Evolutionary conservation across 2,797 vertebrate genomes (phyloP), one percentile per base, ranked within the genome.

Genomic region (Neosilurus mollespiculum): DNA sequence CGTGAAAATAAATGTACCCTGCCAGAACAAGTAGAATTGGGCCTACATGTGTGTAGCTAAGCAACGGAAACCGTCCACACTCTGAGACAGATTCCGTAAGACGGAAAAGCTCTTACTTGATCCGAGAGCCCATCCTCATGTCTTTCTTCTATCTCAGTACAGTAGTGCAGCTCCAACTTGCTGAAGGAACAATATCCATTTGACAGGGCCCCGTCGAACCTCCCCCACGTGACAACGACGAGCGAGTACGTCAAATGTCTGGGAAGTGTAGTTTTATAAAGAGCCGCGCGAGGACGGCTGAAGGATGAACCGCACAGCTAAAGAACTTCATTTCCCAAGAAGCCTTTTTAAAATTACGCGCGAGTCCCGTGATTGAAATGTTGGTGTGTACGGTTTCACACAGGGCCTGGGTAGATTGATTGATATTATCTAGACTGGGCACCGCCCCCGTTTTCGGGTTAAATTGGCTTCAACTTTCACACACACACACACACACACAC

Each of bases 251-350:
- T 16, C 30, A 62, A 61, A 66, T 66, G 66, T 80, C 15, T 66
- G 78, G 78, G 78, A 66, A 16, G 20, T 80, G 78, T 66, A 80
- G 62, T 80, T 66, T 51, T 66, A 20, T 34, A 26, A 80, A 66
- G 24, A 26, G 15, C 49, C 9, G 30, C 24, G 0, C 15, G n/a
- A 53, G 8, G 11, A 11, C 11, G 2, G 30, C n/a, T 65, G 16
- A 53, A 30, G 66, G 16, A 2, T 20, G 0, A 66, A 30, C 24
- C 62, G 12, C 16, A 30, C 10, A 1, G 49, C 5, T 20, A 65
- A 34, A 30, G 18, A 62, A 80, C 78, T 80, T 30, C 78, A 80
- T 80, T 80, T 67, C 24, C 76, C 58, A 78, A 62, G 59, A 9
- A 62, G n/a, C 76, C 16, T 0, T 14, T 62, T 78, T 4, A 0